Percentiles rank a stretch among this genome's conserved stretches.
phyloP scores from a whole-genome alignment of 2,113 vertebrate genomes.

The Otocyon megalotis region DNA sequence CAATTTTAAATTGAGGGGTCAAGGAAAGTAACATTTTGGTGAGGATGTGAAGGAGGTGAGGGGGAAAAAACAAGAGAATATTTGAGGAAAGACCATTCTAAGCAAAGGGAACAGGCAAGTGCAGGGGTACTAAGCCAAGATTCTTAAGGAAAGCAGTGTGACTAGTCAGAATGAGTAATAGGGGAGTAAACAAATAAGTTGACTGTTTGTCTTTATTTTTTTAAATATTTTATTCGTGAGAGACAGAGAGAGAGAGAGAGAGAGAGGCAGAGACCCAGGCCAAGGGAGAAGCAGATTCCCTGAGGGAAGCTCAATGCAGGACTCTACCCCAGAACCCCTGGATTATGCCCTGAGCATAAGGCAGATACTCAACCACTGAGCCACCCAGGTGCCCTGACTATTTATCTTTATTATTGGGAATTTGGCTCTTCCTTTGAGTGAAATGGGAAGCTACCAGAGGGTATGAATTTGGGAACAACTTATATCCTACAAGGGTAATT shows the following conservation, averaged over 20 bases:
- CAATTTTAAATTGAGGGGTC: neutral
- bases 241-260: no score
- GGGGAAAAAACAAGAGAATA: neutral
- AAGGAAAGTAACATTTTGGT: neutral
- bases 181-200: neutral
- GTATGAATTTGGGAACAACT: neutral
- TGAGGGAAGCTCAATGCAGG: no score
- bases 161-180: neutral
- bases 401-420: neutral
- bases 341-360: no score
- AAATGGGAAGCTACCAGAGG: neutral
- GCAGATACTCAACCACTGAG: no score
- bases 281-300: no score
- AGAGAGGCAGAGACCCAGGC: no score
- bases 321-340: no score
- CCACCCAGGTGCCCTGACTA: neutral
- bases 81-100: neutral
- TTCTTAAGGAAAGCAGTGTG: neutral
- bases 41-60: neutral
- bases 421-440: neutral
- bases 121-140: neutral
- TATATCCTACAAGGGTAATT: neutral
- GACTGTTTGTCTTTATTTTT: neutral
- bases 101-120: neutral
- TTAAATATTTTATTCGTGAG: no score